Percentiles rank a stretch among this genome's conserved stretches.
These are phyloP conservation scores for Glandiceps talaboti DNA, from an alignment of 53 echinoderm and acorn worm species.

Conservation along the genomic window DNA sequence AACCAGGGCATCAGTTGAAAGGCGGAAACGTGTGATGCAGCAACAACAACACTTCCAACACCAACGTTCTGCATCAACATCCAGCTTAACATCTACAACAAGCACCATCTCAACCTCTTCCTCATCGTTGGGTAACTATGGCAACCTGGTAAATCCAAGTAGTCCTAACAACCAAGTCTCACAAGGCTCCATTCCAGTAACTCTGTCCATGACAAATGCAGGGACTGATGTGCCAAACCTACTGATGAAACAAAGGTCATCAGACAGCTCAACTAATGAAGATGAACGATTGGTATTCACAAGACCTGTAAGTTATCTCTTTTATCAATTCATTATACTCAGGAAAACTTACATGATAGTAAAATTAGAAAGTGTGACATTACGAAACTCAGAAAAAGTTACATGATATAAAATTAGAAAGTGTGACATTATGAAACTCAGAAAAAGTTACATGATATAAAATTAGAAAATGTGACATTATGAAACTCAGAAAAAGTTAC, in stretches of 20 bases:
- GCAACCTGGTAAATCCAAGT: not conserved
- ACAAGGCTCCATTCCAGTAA: not conserved
- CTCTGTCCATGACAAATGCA: not conserved
- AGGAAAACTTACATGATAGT: too few relatives aligned
- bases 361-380: too few relatives aligned
- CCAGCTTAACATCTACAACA: not conserved
- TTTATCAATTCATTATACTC: too few relatives aligned
- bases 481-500: too few relatives aligned
- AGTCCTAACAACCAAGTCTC: not conserved
- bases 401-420: too few relatives aligned
- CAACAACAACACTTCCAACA: conserved; percentile 5
- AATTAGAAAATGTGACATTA: too few relatives aligned
- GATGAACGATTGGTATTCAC: not conserved
- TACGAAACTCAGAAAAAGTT: too few relatives aligned
- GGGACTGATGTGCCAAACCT: not conserved
- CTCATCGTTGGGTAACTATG: conserved; percentile 3
- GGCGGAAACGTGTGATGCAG: conserved; percentile 37
- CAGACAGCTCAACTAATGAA: not conserved
- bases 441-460: too few relatives aligned
- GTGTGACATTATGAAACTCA: too few relatives aligned
- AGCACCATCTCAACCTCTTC: conserved; percentile 1
- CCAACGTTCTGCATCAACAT: conserved; percentile 4
- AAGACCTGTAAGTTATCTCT: not conserved
- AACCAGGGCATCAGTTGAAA: conserved; percentile 68
- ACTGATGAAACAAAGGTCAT: not conserved